Percentiles rank a stretch among this genome's conserved stretches.
These are phyloP conservation scores for Corythaixoides concolor DNA, from an alignment of 2,113 vertebrate species.

Conservation along the genomic window DNA sequence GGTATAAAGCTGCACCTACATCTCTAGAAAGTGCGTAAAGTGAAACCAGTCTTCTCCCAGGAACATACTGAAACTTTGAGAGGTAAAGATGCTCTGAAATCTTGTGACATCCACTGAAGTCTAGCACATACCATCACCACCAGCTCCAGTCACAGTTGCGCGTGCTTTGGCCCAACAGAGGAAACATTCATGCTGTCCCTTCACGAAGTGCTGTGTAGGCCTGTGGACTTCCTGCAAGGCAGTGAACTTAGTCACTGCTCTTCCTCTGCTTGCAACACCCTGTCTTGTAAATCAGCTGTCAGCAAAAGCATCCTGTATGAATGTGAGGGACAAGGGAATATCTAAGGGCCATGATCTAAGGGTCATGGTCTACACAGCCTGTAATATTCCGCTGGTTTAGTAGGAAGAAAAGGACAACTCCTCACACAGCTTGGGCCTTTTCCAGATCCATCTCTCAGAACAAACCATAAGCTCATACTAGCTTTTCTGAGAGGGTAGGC, in stretches of 20 bases:
- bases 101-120: neutral
- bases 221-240: neutral
- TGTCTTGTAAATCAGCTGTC: neutral
- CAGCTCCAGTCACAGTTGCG: neutral
- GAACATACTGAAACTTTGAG: neutral
- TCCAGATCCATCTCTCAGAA: neutral
- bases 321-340: neutral
- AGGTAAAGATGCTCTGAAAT: neutral
- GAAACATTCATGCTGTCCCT: neutral
- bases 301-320: slow-evolving; percentile 30
- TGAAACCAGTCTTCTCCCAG: neutral
- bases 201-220: accelerated
- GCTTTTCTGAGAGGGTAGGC: neutral
- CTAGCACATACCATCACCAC: neutral
- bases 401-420: neutral
- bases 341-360: neutral
- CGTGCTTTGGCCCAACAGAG: neutral
- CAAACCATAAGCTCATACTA: neutral
- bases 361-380: neutral
- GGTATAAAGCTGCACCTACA: neutral
- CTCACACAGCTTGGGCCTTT: neutral
- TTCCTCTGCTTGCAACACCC: neutral
- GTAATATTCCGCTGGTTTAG: neutral
- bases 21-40: neutral
- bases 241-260: neutral